Percentiles rank a stretch among this genome's conserved stretches.
Evolutionary conservation across 1,140 invertebrate genomes (phyloP).

Genomic region (Heliconius hermathena): DNA sequence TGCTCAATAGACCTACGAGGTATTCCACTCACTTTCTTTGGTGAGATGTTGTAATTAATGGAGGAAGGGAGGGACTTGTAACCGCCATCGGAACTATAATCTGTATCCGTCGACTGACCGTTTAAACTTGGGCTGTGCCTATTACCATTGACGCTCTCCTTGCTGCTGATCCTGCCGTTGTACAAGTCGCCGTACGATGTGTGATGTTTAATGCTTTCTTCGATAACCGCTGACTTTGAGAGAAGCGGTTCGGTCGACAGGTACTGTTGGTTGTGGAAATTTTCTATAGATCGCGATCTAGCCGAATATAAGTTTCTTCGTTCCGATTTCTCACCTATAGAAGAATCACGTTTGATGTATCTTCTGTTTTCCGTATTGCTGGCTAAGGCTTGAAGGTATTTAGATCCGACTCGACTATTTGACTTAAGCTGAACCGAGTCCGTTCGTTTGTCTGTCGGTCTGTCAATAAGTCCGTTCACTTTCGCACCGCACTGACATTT

Average conservation of each 20-base stretch:
- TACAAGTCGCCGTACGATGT: slow-evolving; percentile 76
- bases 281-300: slow-evolving; percentile 77
- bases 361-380: slow-evolving; percentile 58
- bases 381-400: slow-evolving; percentile 77
- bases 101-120: slow-evolving; percentile 77
- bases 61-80: slow-evolving; percentile 80
- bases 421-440: slow-evolving; percentile 61
- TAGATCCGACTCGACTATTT: slow-evolving; percentile 76
- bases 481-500: slow-evolving; percentile 75
- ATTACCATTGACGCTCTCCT: slow-evolving; percentile 69
- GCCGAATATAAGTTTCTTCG: slow-evolving; percentile 60
- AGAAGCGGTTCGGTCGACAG: slow-evolving; percentile 51
- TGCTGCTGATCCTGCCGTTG: slow-evolving; percentile 70
- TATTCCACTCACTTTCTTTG: slow-evolving; percentile 78
- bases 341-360: slow-evolving; percentile 70
- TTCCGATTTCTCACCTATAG: slow-evolving; percentile 59
- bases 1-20: slow-evolving; percentile 75
- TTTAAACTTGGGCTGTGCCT: slow-evolving; percentile 72
- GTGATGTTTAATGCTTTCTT: slow-evolving; percentile 74
- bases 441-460: slow-evolving; percentile 49
- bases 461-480: slow-evolving; percentile 63
- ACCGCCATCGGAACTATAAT: slow-evolving; percentile 79
- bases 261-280: slow-evolving; percentile 70
- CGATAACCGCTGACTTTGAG: slow-evolving; percentile 56
- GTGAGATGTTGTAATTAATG: slow-evolving; percentile 71